phyloP scores from a whole-genome alignment of 2,113 vertebrate species.

The Machaerirhynchus nigripectus region DNA sequence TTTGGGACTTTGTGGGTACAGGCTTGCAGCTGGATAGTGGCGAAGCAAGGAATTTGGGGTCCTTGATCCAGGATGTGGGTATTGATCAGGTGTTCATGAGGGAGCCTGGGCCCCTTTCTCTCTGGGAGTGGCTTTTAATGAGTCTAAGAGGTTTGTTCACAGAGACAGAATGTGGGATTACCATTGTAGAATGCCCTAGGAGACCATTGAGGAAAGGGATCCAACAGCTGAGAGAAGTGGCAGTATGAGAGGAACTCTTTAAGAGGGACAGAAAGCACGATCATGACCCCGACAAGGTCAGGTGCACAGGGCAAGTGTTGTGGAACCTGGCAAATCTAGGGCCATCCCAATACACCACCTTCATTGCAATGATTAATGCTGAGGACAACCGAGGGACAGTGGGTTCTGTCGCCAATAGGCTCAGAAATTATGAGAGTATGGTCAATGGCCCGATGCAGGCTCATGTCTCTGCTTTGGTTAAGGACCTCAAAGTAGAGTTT shows the following conservation, averaged over 20 bases:
- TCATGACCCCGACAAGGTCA: neutral
- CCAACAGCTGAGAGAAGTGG: neutral
- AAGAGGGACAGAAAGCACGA: neutral
- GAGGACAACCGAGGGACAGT: neutral
- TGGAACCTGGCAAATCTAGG: neutral
- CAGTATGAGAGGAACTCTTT: neutral
- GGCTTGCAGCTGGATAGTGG: neutral
- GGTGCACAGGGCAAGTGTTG: neutral
- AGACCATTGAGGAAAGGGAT: neutral
- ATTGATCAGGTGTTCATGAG: neutral
- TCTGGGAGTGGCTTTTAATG: neutral
- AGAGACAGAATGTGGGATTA: neutral
- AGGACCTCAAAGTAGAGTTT: neutral
- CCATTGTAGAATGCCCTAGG: neutral
- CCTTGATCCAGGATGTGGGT: neutral
- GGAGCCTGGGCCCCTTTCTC: neutral
- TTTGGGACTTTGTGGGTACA: neutral
- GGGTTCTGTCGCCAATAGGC: neutral
- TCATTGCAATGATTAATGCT: neutral
- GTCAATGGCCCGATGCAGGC: neutral
- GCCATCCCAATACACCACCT: neutral
- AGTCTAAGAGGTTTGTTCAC: neutral
- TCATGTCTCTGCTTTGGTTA: neutral
- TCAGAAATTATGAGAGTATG: neutral
- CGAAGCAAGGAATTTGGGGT: neutral